phyloP scores from a whole-genome alignment of 1,140 invertebrate species.

The Macrostomum lignano region DNA sequence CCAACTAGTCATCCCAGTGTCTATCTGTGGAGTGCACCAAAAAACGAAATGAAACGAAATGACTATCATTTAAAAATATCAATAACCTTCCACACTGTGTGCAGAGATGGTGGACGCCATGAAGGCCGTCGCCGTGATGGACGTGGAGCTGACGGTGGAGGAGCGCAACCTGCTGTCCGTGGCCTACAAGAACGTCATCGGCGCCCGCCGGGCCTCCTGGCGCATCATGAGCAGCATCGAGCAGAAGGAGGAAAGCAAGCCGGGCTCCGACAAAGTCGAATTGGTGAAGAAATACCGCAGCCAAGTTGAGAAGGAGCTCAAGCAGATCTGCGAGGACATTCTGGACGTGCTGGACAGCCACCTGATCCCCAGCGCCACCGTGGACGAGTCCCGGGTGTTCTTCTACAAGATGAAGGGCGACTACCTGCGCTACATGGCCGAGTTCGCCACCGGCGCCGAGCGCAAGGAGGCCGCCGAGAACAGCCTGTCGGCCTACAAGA shows the following conservation, averaged over 20 bases:
- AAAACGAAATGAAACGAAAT: too few relatives aligned
- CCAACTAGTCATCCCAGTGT: too few relatives aligned
- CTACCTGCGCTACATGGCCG: constrained; percentile 85
- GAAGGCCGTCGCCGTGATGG: constrained; percentile 15
- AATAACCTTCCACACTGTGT: too few relatives aligned
- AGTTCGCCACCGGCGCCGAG: constrained; percentile 64
- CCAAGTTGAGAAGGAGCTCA: constrained; percentile 66
- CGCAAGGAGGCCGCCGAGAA: constrained; percentile 68
- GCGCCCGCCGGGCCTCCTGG: constrained; percentile 76
- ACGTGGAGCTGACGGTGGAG: constrained; percentile 31
- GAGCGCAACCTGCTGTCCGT: constrained; percentile 82
- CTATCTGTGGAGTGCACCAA: too few relatives aligned
- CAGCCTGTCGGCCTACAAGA: constrained; percentile 80
- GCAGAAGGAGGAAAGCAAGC: constrained; percentile 46
- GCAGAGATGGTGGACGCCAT: constrained; percentile 19
- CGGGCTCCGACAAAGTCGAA: constrained; percentile 42
- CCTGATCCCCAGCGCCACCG: constrained; percentile 69
- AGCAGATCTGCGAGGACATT: constrained; percentile 82
- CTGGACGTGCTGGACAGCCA: constrained; percentile 55
- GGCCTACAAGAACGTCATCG: constrained; percentile 97
- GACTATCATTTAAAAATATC: too few relatives aligned
- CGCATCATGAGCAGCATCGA: constrained; percentile 83
- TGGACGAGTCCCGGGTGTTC: constrained; percentile 47
- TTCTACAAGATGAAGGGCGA: constrained; percentile 93
- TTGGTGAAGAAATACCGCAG: constrained; percentile 14